A percentile compares a stretch with the other conserved stretches of the same genome.
phyloP scores from a whole-genome alignment of 2,888 invertebrate genomes.

The Dorcus parallelipipedus region DNA sequence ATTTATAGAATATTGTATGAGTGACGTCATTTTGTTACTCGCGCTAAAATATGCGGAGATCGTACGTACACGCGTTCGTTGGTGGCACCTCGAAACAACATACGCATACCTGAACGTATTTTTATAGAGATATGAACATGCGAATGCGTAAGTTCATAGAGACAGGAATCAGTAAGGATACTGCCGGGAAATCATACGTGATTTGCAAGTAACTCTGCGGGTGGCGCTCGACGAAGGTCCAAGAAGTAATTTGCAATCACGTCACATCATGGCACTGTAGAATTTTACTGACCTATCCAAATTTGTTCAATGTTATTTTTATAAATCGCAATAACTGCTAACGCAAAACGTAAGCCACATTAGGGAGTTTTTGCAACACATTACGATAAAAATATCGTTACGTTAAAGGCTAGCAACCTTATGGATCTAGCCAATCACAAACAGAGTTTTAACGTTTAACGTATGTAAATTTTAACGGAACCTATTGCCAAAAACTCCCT shows the following conservation, averaged over 20 bases:
- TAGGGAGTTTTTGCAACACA: too few relatives aligned
- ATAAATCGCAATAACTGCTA: background rate
- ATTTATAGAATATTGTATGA: slow-evolving; percentile 12
- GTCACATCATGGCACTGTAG: background rate
- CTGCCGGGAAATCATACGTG: slow-evolving; percentile 25
- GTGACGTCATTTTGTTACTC: background rate
- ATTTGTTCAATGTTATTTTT: background rate
- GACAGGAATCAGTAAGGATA: slow-evolving; percentile 22
- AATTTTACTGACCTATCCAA: background rate
- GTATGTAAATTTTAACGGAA: too few relatives aligned
- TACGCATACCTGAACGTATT: slow-evolving; percentile 30
- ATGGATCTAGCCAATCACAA: too few relatives aligned
- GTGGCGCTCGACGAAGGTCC: slow-evolving; percentile 17
- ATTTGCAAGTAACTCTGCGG: slow-evolving; percentile 23
- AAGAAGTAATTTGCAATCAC: slow-evolving; percentile 13
- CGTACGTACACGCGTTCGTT: background rate
- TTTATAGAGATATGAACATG: slow-evolving; percentile 20
- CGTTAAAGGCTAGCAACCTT: too few relatives aligned
- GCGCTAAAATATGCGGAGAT: background rate
- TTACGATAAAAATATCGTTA: too few relatives aligned
- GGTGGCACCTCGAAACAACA: slow-evolving; percentile 23
- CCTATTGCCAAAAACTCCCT: too few relatives aligned
- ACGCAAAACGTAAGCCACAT: background rate
- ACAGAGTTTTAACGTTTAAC: too few relatives aligned
- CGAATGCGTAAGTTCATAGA: slow-evolving; percentile 15